phyloP scores from a whole-genome alignment of 2,113 vertebrate genomes.

The Nothoprocta pentlandii region DNA sequence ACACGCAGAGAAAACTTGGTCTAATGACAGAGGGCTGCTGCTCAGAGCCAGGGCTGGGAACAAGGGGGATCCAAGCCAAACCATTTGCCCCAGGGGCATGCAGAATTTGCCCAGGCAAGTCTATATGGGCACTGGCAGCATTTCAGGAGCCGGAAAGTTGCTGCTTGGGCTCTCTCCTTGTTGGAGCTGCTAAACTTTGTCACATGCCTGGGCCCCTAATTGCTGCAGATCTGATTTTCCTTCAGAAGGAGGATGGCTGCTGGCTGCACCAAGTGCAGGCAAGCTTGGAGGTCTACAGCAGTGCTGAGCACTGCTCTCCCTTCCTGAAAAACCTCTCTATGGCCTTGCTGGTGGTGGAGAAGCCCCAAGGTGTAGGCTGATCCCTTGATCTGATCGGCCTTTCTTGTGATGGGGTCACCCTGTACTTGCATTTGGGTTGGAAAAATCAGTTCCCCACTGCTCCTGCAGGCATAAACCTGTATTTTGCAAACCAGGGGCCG shows the following conservation, averaged over 20 bases:
- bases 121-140: neutral
- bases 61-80: neutral
- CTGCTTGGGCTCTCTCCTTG: neutral
- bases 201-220: neutral
- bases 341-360: neutral
- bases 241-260: neutral
- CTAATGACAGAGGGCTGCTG: conserved; percentile 14
- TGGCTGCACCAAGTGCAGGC: neutral
- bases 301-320: neutral
- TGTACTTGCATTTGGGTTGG: neutral
- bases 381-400: neutral
- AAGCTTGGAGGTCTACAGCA: neutral
- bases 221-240: neutral
- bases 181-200: conserved; percentile 1
- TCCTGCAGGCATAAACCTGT: neutral
- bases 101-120: conserved; percentile 50
- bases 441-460: neutral
- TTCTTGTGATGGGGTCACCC: neutral
- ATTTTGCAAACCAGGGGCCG: neutral
- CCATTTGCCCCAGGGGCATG: conserved; percentile 25
- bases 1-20: neutral
- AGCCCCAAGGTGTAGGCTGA: neutral
- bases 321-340: neutral
- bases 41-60: conserved; percentile 22
- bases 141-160: conserved; percentile 43